phyloP scores from a whole-genome alignment of 2,797 vertebrate genomes.

The Zalophus californianus region DNA sequence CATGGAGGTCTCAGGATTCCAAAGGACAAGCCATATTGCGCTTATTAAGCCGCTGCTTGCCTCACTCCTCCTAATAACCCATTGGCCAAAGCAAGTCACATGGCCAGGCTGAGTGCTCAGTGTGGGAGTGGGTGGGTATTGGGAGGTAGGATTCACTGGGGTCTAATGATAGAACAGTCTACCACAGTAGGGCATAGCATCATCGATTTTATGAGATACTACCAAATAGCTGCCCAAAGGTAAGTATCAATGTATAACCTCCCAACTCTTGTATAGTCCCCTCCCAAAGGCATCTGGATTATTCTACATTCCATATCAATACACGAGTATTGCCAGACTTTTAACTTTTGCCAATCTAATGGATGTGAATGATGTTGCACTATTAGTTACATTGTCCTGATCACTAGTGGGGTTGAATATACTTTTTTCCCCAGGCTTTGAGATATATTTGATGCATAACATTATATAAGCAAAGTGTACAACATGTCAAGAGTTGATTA shows the following conservation, averaged over 20 bases:
- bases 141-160: neutral
- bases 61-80: neutral
- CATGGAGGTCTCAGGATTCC: neutral
- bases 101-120: neutral
- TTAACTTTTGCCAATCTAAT: neutral
- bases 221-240: neutral
- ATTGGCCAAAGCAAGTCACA: neutral
- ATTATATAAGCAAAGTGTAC: neutral
- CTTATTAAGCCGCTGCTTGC: neutral
- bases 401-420: neutral
- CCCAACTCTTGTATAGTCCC: neutral
- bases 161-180: neutral
- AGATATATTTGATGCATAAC: neutral
- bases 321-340: neutral
- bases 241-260: neutral
- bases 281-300: neutral
- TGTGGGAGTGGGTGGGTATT: too few species aligned
- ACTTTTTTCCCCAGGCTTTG: neutral
- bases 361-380: neutral
- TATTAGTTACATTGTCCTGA: neutral
- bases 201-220: neutral
- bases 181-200: accelerated
- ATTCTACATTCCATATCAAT: neutral
- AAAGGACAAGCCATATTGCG: neutral
- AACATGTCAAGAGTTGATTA: neutral